phyloP scores from a whole-genome alignment of 1,140 invertebrate species.

The Diorhabda elongata region DNA sequence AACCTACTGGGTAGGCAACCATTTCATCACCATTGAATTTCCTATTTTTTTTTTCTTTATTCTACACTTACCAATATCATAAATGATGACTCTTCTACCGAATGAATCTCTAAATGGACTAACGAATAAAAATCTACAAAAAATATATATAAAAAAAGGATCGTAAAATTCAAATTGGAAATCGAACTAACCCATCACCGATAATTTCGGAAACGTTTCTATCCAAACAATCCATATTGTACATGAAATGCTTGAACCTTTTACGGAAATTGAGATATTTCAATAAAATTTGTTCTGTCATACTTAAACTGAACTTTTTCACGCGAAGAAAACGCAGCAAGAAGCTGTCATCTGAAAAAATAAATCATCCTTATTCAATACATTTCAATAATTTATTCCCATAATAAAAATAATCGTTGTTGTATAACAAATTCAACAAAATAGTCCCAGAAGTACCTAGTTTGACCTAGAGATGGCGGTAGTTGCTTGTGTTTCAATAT shows the following conservation, averaged over 20 bases:
- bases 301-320: slow-evolving; percentile 74
- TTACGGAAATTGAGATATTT: slow-evolving; percentile 74
- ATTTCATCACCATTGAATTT: not conserved
- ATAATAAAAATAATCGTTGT: too few relatives aligned
- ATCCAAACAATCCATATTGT: slow-evolving; percentile 62
- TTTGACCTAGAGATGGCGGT: not conserved
- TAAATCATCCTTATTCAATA: not conserved
- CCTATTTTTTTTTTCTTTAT: not conserved
- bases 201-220: slow-evolving; percentile 60
- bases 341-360: slow-evolving; percentile 63
- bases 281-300: slow-evolving; percentile 72
- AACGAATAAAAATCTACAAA: slow-evolving; percentile 63
- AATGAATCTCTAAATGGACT: slow-evolving; percentile 65
- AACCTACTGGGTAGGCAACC: not conserved
- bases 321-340: slow-evolving; percentile 70
- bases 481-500: not conserved
- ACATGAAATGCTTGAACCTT: slow-evolving; percentile 59
- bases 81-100: slow-evolving; percentile 67
- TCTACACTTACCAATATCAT: slow-evolving; percentile 55
- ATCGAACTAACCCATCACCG: slow-evolving; percentile 55
- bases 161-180: not conserved
- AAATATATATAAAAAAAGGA: not conserved
- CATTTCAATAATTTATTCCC: too few relatives aligned
- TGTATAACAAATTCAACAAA: too few relatives aligned
- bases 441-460: too few relatives aligned